Conservation (phyloP, 1,140 invertebrate genomes). For the Yoshiicerus persimilis region DNA sequence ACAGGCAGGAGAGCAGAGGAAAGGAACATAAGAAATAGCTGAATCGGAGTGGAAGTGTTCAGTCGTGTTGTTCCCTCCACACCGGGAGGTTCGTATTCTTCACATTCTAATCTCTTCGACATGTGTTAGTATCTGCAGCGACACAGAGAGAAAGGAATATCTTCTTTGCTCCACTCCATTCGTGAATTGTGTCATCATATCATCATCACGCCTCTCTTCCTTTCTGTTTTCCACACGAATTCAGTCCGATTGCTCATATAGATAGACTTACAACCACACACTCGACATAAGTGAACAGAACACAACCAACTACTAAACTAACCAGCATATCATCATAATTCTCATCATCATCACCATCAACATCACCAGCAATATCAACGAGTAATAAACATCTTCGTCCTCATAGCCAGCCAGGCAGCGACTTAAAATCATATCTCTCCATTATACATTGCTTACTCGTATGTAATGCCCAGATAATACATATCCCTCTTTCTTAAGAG, state of each 20-base stretch:
- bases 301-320: not conserved
- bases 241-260: not conserved
- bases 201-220: constrained; percentile 12
- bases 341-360: constrained; percentile 13
- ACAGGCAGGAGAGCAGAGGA: not conserved
- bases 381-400: not conserved
- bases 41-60: not conserved
- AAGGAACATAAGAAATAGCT: not conserved
- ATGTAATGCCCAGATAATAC: not conserved
- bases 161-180: not conserved
- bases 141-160: not conserved
- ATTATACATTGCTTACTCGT: not conserved
- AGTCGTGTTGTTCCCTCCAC: constrained; percentile 23
- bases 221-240: not conserved
- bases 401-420: not conserved
- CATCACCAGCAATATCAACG: not conserved
- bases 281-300: not conserved
- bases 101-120: constrained; percentile 12
- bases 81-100: constrained; percentile 22
- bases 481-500: not conserved
- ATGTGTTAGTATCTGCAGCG: not conserved
- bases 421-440: not conserved
- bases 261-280: not conserved
- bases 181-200: constrained; percentile 14
- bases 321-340: not conserved